Evolutionary conservation across 2,888 invertebrate species (phyloP).

Genomic region (Diarsia rubi): DNA sequence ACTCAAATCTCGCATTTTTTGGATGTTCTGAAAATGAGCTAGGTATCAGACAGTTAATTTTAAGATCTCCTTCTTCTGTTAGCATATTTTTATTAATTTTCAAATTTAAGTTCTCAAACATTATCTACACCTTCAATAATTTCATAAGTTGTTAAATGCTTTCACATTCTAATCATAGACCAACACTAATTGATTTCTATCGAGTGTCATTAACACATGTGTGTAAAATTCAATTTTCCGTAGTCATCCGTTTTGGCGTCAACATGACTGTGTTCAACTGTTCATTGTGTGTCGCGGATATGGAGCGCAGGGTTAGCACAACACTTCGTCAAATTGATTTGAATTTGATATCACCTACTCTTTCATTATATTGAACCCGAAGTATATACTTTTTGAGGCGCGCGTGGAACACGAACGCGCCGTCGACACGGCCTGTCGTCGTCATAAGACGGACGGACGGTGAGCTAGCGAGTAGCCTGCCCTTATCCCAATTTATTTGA

Average conservation of each 20-base stretch:
- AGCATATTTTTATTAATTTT: background rate
- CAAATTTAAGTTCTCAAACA: background rate
- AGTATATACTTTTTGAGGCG: too few species aligned
- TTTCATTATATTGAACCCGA: background rate
- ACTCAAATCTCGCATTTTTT: background rate
- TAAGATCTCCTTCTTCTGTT: background rate
- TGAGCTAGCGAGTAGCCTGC: too few species aligned
- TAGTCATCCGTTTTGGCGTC: constrained; percentile 52
- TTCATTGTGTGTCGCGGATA: constrained; percentile 45
- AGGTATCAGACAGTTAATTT: too few species aligned
- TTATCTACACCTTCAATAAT: background rate
- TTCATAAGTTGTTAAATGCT: constrained; percentile 3
- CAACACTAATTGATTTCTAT: constrained; percentile 32
- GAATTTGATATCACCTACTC: background rate
- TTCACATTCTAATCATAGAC: constrained; percentile 19
- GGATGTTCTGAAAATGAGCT: background rate
- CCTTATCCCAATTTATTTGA: too few species aligned
- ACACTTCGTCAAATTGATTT: constrained; percentile 10
- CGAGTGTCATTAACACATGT: constrained; percentile 45
- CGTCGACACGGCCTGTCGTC: too few species aligned
- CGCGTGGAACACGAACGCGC: too few species aligned
- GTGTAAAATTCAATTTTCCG: constrained; percentile 61
- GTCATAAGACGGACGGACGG: too few species aligned
- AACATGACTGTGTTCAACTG: constrained; percentile 48
- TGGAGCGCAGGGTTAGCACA: constrained; percentile 50